Evolutionary conservation across 37 sponge, comb jelly and placozoan genomes (phyloP), one percentile per base, ranked within the genome.

Genomic region (Mnemiopsis leidyi): DNA sequence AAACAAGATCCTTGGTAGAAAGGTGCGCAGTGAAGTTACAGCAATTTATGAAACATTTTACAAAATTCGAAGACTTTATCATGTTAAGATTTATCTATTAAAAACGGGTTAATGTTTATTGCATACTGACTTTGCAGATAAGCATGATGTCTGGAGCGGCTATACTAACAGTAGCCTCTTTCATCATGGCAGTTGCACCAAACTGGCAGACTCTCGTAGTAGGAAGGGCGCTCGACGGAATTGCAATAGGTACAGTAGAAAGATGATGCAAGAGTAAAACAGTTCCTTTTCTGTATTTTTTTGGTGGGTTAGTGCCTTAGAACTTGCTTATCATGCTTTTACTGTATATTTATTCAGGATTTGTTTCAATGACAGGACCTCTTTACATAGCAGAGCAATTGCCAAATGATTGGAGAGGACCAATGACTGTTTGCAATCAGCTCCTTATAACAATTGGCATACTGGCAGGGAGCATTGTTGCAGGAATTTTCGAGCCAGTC

Each of bases 321-420:
- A n/a, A n/a, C n/a, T n/a, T n/a, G n/a, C n/a, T n/a, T n/a, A n/a
- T n/a, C n/a, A n/a, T n/a, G n/a, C n/a, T n/a, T n/a, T n/a, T n/a
- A n/a, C n/a, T n/a, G n/a, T n/a, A n/a, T n/a, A n/a, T n/a, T n/a
- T n/a, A n/a, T 48, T 13, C 61, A 48, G 61, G 61, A 28, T 61
- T 93, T 26, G 93, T 92, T 0, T 75, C 77, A 30, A 94, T 94
- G 94, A 93, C 94, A 33, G 94, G 92, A 69, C 94, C 94, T 0
- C 38, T 94, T n/a, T 94, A 94, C 92, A 75, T 94, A 30, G 94
- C 94, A 0, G 94, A 94, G 82, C 39, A 76, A 0, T 32, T 92
- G 23, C 92, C 94, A 0, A 68, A 35, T 68, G 61, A 76, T 37
- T 32, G 39, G 40, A 73, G 94, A 68, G 94, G 94, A 1, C 92